A percentile compares a stretch with the other conserved stretches of the same genome.
phyloP scores from a whole-genome alignment of 2,888 invertebrate genomes.

The Dexiosoma caninum region DNA sequence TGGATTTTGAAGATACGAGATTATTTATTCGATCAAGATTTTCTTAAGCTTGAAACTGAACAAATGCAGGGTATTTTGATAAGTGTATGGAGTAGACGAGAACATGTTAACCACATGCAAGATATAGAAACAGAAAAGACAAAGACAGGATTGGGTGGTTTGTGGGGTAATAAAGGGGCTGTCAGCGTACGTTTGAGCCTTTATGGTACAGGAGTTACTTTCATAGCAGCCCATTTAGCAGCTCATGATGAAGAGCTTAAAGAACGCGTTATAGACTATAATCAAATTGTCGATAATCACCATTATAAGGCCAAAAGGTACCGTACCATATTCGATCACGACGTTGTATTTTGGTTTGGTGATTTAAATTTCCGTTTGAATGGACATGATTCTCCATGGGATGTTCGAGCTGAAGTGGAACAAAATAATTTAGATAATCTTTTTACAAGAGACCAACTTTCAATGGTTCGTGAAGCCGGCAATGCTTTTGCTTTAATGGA shows the following conservation, averaged over 20 bases:
- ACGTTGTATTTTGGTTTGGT: slow-evolving; percentile 96
- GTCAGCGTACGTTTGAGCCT: slow-evolving; percentile 92
- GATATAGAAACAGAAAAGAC: slow-evolving; percentile 92
- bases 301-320: slow-evolving; percentile 86
- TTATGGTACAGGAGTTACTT: slow-evolving; percentile 91
- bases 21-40: slow-evolving; percentile 83
- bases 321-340: slow-evolving; percentile 91
- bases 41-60: slow-evolving; percentile 87
- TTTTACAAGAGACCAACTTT: slow-evolving; percentile 87
- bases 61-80: slow-evolving; percentile 91
- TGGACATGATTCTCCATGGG: slow-evolving; percentile 83
- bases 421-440: slow-evolving; percentile 83
- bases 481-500: slow-evolving; percentile 90
- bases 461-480: slow-evolving; percentile 83
- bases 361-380: slow-evolving; percentile 91
- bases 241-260: slow-evolving; percentile 91
- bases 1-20: slow-evolving; percentile 88
- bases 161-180: slow-evolving; percentile 90
- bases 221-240: slow-evolving; percentile 93
- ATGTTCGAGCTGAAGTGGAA: slow-evolving; percentile 83
- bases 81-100: slow-evolving; percentile 86
- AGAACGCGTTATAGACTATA: slow-evolving; percentile 91
- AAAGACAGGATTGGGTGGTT: slow-evolving; percentile 91
- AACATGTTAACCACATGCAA: slow-evolving; percentile 87
- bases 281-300: slow-evolving; percentile 90